Evolutionary conservation across 2,113 vertebrate species (phyloP), one percentile per base, ranked within the genome.

Genomic region (Meriones unguiculatus): DNA sequence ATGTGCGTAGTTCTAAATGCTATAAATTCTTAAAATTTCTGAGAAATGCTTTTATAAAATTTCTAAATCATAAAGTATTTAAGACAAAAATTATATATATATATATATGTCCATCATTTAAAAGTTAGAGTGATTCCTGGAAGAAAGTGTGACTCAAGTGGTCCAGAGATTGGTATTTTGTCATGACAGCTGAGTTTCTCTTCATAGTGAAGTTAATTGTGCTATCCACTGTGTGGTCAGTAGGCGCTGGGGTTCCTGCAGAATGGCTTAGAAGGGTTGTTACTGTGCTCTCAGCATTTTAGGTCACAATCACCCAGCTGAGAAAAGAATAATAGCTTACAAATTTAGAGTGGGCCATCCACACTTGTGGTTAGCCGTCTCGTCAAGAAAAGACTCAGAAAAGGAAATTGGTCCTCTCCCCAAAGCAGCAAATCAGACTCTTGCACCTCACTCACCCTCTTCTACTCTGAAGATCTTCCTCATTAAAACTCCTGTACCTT

Each of bases 1-100:
- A 30, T 30, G 69, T 30, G 35, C 72, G 67, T 95, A 76, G 89
- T 96, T 97, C 85, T 73, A 87, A 90, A 94, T 91, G 57, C 28
- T 17, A 35, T 35, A 25, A 87, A 87, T 87, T 72, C 65, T 91
- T 76, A 57, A 78, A 78, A 89, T 84, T 87, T 94, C 35, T 46
- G 13, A 90, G n/a, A 95, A 89, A 28, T 70, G 57, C 57, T 90
- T 96, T 87, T 57, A 91, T 92, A 77, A n/a, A 93, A 92, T 41
- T 6, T 14, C 62, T 76, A 52, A 59, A 70, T 90, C 90, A 9
- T 94, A 82, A 97, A 67, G 22, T 89, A 75, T 72, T 81, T 77
- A 17, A 75, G 72, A 95, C 18, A 93, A 67, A 85, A 87, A 62
- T 32, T 80, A 1, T 80, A 1, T 64, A 89, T 50, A 5, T 20